Percentiles rank a stretch among this genome's conserved stretches.
phyloP scores from a whole-genome alignment of 92 coral and sea anemone species.

The Epizoanthus rinbou region DNA sequence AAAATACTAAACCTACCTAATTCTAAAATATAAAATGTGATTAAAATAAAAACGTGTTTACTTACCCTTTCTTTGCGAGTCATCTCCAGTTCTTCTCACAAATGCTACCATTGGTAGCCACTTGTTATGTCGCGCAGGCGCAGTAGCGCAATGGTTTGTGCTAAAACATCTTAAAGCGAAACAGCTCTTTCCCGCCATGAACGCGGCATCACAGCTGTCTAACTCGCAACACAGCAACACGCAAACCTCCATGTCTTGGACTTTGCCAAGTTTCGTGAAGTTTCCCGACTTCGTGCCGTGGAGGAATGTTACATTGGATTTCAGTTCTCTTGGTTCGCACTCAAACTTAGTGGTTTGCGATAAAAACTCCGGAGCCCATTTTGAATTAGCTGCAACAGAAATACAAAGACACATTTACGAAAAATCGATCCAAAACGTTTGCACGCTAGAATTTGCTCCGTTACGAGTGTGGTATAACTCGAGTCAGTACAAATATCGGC shows the following conservation, averaged over 20 bases:
- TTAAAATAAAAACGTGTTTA: too few species aligned
- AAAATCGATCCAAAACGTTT: background rate
- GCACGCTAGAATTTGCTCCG: background rate
- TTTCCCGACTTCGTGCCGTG: slow-evolving; percentile 92
- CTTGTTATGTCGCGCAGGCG: slow-evolving; percentile 87
- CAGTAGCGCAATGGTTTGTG: slow-evolving; percentile 85
- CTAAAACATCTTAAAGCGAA: slow-evolving; percentile 86
- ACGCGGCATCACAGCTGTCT: slow-evolving; percentile 87
- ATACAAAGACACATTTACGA: background rate
- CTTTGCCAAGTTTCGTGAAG: slow-evolving; percentile 87
- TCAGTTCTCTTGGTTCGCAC: slow-evolving; percentile 70
- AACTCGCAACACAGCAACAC: slow-evolving; percentile 89
- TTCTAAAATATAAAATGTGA: too few species aligned
- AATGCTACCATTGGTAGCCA: slow-evolving; percentile 84
- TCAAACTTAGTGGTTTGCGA: slow-evolving; percentile 60
- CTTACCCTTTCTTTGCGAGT: slow-evolving; percentile 2
- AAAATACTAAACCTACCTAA: too few species aligned
- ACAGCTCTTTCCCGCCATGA: slow-evolving; percentile 79
- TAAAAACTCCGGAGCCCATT: slow-evolving; percentile 69
- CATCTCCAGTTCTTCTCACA: slow-evolving; percentile 44
- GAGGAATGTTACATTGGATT: slow-evolving; percentile 84
- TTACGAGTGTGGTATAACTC: too few species aligned
- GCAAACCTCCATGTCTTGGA: slow-evolving; percentile 88
- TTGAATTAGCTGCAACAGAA: slow-evolving; percentile 7
- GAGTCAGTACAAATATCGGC: background rate